Base-by-base conservation (phyloP, 2,888 invertebrate genomes). In the Diplazon laetatorius region DNA sequence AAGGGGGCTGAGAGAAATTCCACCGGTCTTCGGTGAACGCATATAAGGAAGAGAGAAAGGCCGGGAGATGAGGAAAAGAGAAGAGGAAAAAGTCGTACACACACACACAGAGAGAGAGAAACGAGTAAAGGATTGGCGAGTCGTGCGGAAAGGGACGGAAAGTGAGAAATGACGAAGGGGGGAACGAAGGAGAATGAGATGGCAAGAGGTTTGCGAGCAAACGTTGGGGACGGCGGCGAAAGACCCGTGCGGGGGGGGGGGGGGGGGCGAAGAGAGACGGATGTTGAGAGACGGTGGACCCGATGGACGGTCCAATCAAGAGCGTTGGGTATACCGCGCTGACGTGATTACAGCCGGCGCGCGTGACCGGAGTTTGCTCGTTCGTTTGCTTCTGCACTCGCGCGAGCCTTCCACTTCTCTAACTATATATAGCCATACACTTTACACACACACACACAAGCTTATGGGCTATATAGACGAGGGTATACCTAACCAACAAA, bases 281-380 rank as follows among this genome's bases (percentile, higher is more conserved):
- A 69, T n/a, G 50, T 59, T 44, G 63, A 71, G 70, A 62, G 74
- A 74, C 66, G 66, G 55, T 2, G 68, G 70, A 57, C 78, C 55
- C 80, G 82, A 84, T 84, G 85, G 85, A 86, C 83, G 84, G 84
- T 82, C 88, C 88, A 88, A 88, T 88, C 88, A 87, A 87, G 86
- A 84, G 87, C 83, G 87, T 85, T 82, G 82, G 85, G 85, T 84
- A n/a, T n/a, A 85, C 83, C 80, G 82, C 80, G 85, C 85, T 88
- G 87, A 89, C 88, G 89, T 89, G 89, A 89, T 89, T 89, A 88
- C 87, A 87, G 84, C 84, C 83, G 85, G 82, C 85, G 88, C 89
- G 88, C 89, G 89, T 89, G 89, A 89, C 88, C 87, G 83, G 86
- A 85, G 87, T 86, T 86, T 81, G 84, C 80, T 81, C 82, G 80